Evolutionary conservation across 2,888 invertebrate genomes (phyloP).

Genomic region (Drosophila nr. perissopoda): DNA sequence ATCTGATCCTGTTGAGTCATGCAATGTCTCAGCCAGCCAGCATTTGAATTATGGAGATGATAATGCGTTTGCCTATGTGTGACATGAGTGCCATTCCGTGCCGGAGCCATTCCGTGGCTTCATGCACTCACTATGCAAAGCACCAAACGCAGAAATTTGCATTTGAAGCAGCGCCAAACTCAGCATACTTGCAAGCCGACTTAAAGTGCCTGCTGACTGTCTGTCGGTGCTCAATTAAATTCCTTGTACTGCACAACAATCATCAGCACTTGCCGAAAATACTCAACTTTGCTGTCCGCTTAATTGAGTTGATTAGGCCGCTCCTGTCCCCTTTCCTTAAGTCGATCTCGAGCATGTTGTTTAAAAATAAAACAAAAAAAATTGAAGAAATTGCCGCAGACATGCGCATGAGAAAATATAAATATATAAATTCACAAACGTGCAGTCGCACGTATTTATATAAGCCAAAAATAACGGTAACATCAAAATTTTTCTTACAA

Average conservation of each 20-base stretch:
- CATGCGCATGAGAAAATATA: slow-evolving; percentile 68
- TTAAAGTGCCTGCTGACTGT: not conserved
- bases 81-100: slow-evolving; percentile 57
- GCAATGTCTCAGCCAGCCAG: slow-evolving; percentile 67
- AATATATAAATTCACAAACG: slow-evolving; percentile 60
- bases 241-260: slow-evolving; percentile 58
- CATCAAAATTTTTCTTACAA: slow-evolving; percentile 67
- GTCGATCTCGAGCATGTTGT: slow-evolving; percentile 32
- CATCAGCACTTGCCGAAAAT: slow-evolving; percentile 55
- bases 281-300: slow-evolving; percentile 41
- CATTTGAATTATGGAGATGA: slow-evolving; percentile 81
- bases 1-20: slow-evolving; percentile 78
- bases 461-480: slow-evolving; percentile 73
- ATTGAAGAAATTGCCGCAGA: slow-evolving; percentile 49
- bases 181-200: slow-evolving; percentile 35
- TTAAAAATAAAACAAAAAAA: slow-evolving; percentile 15
- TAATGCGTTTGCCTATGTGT: slow-evolving; percentile 76
- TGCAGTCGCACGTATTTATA: slow-evolving; percentile 55
- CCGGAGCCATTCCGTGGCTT: slow-evolving; percentile 13
- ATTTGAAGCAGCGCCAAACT: slow-evolving; percentile 43
- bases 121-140: slow-evolving; percentile 5
- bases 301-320: slow-evolving; percentile 79
- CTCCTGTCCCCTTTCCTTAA: slow-evolving; percentile 10
- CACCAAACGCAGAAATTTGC: slow-evolving; percentile 45
- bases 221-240: slow-evolving; percentile 66